A percentile compares a stretch with the other conserved stretches of the same genome.
Evolutionary conservation across 2,113 vertebrate species (phyloP).

Genomic region (Terrapene triunguis): DNA sequence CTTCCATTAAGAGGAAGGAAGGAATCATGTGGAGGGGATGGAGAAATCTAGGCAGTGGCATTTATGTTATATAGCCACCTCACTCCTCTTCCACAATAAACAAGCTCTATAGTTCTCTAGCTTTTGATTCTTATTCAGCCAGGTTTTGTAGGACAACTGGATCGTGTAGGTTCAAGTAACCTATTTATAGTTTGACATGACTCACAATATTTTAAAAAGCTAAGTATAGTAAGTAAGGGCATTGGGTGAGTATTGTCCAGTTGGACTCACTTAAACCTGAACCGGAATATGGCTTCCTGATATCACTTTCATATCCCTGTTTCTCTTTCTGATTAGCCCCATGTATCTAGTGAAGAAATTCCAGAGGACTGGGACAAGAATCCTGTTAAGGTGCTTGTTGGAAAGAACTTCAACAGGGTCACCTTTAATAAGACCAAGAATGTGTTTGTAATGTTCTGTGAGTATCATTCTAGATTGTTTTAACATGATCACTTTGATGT

Average conservation of each 20-base stretch:
- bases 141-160: not conserved
- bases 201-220: not conserved
- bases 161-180: fast-evolving
- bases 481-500: not conserved
- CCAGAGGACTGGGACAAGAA: constrained; percentile 88
- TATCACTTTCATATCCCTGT: not conserved
- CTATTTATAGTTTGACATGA: not conserved
- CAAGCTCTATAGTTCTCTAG: not conserved
- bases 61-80: not conserved
- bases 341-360: constrained; percentile 89
- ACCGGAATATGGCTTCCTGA: not conserved
- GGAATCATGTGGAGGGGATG: not conserved
- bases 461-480: constrained; percentile 62
- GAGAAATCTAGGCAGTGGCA: not conserved
- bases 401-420: constrained; percentile 88
- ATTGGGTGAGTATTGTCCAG: not conserved
- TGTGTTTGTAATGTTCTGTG: constrained; percentile 93
- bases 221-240: not conserved
- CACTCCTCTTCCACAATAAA: not conserved
- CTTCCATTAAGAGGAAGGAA: not conserved
- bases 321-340: constrained; percentile 80
- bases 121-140: fast-evolving
- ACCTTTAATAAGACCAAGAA: constrained; percentile 87
- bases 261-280: not conserved
- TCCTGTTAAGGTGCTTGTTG: constrained; percentile 91